These are phyloP conservation scores for Ctenoplectra terminalis DNA, from an alignment of 1,140 invertebrate species.

Conservation along the genomic window DNA sequence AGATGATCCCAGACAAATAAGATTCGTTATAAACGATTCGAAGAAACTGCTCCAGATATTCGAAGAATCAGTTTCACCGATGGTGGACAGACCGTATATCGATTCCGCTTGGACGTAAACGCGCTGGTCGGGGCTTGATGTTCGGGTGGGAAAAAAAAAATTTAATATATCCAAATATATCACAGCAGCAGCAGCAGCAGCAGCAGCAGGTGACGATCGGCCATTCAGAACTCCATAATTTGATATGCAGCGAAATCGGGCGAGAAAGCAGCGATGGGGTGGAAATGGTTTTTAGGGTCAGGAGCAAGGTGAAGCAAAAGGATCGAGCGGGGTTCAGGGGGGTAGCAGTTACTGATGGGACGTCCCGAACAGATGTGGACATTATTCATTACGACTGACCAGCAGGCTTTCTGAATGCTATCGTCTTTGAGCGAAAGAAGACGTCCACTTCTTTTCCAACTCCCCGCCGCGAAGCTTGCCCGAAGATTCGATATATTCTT, in stretches of 20 bases:
- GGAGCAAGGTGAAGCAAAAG: slow-evolving; percentile 64
- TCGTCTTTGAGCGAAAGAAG: slow-evolving; percentile 58
- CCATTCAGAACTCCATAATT: slow-evolving; percentile 82
- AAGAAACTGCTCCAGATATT: neutral
- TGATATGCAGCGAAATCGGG: slow-evolving; percentile 81
- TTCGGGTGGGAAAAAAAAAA: slow-evolving; percentile 77
- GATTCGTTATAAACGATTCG: neutral
- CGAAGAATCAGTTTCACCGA: neutral
- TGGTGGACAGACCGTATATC: slow-evolving; percentile 44
- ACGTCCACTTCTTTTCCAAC: slow-evolving; percentile 33
- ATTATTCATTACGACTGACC: slow-evolving; percentile 81
- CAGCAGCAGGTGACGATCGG: slow-evolving; percentile 81
- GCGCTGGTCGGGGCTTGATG: slow-evolving; percentile 34
- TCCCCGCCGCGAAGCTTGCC: neutral
- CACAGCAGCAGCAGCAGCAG: slow-evolving; percentile 68
- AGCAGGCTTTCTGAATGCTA: slow-evolving; percentile 51
- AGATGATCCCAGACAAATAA: neutral
- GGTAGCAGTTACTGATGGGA: slow-evolving; percentile 80
- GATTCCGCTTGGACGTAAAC: slow-evolving; percentile 51
- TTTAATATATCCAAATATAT: slow-evolving; percentile 84
- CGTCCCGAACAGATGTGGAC: slow-evolving; percentile 81
- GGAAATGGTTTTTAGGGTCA: slow-evolving; percentile 77
- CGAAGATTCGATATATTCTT: slow-evolving; percentile 33
- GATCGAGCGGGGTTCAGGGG: slow-evolving; percentile 44
- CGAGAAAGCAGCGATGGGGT: slow-evolving; percentile 77